Base-by-base conservation (phyloP, 2,888 invertebrate genomes). In the Drosophila emarginata region DNA sequence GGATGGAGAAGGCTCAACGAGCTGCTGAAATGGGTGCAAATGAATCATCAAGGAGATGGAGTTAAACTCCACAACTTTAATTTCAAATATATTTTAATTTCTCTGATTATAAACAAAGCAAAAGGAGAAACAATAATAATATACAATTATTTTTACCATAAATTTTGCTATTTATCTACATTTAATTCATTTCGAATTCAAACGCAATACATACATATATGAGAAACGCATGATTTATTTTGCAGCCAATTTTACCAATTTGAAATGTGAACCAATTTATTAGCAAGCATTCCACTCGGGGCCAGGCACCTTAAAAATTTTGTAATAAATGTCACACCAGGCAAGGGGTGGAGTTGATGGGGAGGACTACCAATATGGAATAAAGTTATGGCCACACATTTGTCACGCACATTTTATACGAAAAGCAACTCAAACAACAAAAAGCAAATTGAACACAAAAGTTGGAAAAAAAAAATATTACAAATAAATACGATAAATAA, bases 211-310 rank as follows among this genome's bases (percentile, higher is more conserved):
- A 63, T 70, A 59, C 54, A 58, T 36, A 58, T 36, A 45, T 18
- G 11, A 4, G 18, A 72, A 65, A 71, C 61, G 69, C 67, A 74
- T 81, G 85, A 81, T 81, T 84, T 87, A 81, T 81, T 45, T 63
- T 63, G 37, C 72, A 57, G 57, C 71, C 75, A 80, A 77, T 87
- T 75, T 77, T 26, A 39, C 63, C 82, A 70, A 74, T 76, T 82
- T 78, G 68, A 81, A 82, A 79, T 79, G 85, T 63, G 56, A 61
- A 81, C 86, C 85, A 82, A 82, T 82, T 82, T 82, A 82, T 87
- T 82, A 75, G 82, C 77, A 40, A 61, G 54, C 68, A 54, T 54
- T 54, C 67, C 36, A 18, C 32, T 40, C 39, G 23, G 15, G 37
- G 39, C 12, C 36, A 62, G 68, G 23, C 28, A 54, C 54, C 54